Evolutionary conservation across 1,140 invertebrate genomes (phyloP), one percentile per base, ranked within the genome.

Genomic region (Danaus melanippus): DNA sequence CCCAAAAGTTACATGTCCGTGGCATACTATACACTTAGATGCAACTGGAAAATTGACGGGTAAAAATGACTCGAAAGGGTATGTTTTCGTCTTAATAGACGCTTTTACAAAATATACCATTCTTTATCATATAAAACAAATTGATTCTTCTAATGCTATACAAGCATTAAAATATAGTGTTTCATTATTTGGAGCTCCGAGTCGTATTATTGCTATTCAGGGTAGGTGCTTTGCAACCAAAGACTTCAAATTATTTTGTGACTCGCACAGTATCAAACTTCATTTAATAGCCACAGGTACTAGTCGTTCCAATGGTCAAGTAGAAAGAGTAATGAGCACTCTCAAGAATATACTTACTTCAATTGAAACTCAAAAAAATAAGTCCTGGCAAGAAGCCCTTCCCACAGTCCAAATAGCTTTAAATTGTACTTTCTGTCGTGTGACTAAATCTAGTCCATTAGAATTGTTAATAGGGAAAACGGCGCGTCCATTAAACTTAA

Each of bases 261-360:
- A 17, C 9, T 17, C 8, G 44, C 48, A 58, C 2, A 58, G 59
- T 9, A 67, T 71, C 10, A 58, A 64, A 3, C 61, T 76, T 12
- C 52, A 75, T 12, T 11, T 62, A 0, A 76, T 74, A 6, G 70
- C 74, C 0, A 73, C 71, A 1, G 73, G 71, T 49, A 12, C 21
- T 0, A 15, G 42, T 46, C 53, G 75, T 0, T 69, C 76, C 59
- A 72, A 74, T 44, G 71, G 69, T 6, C 72, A 79, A 40, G 67
- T 77, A 2, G 69, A 80, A 12, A 50, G 74, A 0, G 69, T 70
- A 41, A 80, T 76, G 60, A 52, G 51, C 9, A 67, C 66, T 5
- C 12, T 62, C 7, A 65, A 65, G 11, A 32, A n/a, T 12, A 63
- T 67, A 60, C 12, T 67, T 1, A 62, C 64, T 9, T 43, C 58